Evolutionary conservation across 2,888 invertebrate species (phyloP), one percentile per base, ranked within the genome.

Genomic region (Schizotus pectinicornis): DNA sequence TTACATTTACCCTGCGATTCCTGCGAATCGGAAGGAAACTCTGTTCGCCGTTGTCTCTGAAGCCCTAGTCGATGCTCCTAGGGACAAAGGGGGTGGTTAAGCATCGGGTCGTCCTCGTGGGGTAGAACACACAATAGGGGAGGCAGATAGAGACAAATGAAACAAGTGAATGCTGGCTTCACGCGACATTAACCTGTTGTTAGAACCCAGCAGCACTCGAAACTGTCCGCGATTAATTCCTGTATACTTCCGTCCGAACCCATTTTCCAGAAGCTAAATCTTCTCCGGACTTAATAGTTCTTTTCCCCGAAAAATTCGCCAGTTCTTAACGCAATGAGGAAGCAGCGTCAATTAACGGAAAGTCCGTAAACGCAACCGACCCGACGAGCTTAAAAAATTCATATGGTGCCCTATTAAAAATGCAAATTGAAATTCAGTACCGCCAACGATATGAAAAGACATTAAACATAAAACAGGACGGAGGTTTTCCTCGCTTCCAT

Each of bases 131-230:
- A 51, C 48, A 59, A 59, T 37, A 41, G 45, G 58, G 58, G 51
- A 37, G 11, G 39, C 50, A 46, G 59, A 52, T 55, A 61, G 65
- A 74, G 72, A 73, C 72, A 76, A 77, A 77, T 75, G 77, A 75
- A 74, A 75, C 76, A 74, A 74, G 74, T 73, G 74, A 72, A 70
- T 70, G 68, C 68, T 63, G 67, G 73, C 74, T 78, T 78, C 73
- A 77, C 78, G 77, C 77, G 74, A 77, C 78, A 79, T 79, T 79
- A 79, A 78, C 75, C 77, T 76, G 77, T 73, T 75, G 74, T 77
- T 78, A 74, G 70, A 75, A 72, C 69, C 66, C 76, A 76, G 75
- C 60, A 68, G 68, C 65, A 65, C 71, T 68, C 63, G 69, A 65
- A 58, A 57, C 64, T 74, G 72, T 69, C 69, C 71, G 65, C 74